Evolutionary conservation across 35 echinoderm and acorn worm genomes (phyloP).

Genomic region (Heliocidaris tuberculata): DNA sequence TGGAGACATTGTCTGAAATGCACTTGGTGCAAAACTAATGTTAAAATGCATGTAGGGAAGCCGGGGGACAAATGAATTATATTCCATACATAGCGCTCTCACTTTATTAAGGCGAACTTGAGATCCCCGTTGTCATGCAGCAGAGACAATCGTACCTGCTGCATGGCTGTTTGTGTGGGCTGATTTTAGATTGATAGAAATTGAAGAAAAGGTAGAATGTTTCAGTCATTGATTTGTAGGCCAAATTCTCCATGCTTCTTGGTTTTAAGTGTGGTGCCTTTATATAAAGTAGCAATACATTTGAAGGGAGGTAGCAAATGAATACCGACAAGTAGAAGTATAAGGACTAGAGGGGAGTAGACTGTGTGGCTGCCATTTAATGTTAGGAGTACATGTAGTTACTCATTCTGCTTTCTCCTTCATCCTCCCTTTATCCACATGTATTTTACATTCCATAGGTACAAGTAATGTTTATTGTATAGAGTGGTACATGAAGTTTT

Average conservation of each 20-base stretch:
- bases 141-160: not conserved
- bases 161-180: not conserved
- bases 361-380: not conserved
- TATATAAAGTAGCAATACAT: not conserved
- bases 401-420: no score
- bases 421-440: no score
- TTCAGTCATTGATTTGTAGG: not conserved
- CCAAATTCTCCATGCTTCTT: slow-evolving; percentile 10
- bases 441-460: no score
- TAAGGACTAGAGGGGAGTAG: not conserved
- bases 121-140: not conserved
- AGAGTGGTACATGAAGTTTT: no score
- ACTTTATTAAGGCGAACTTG: slow-evolving; percentile 3
- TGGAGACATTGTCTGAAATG: not conserved
- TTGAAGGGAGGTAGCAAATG: not conserved
- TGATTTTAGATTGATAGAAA: not conserved
- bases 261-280: slow-evolving; percentile 15
- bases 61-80: slow-evolving; percentile 2
- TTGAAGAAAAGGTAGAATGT: not conserved
- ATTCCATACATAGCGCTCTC: not conserved
- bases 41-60: not conserved
- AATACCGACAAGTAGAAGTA: not conserved
- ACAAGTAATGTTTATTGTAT: no score
- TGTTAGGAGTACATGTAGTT: no score
- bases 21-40: not conserved